Percentiles rank a stretch among this genome's conserved stretches.
Conservation (phyloP, 1,140 invertebrate genomes). For the Scylla paramamosain region DNA sequence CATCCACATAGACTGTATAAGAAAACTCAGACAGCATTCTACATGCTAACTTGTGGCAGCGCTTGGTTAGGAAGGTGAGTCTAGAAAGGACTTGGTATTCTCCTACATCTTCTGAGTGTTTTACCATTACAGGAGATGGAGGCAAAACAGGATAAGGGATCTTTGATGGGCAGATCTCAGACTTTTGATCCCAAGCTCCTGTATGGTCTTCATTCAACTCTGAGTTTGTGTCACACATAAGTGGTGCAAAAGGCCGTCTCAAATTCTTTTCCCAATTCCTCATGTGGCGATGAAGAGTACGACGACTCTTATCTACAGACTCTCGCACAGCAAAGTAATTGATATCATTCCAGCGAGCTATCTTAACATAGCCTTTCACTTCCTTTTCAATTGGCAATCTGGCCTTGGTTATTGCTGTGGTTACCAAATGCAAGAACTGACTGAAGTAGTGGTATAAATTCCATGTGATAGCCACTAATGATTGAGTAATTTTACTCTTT, state of each 20-base stretch:
- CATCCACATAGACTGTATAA: constrained; percentile 69
- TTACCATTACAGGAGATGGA: background rate
- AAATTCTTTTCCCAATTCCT: constrained; percentile 86
- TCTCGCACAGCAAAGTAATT: constrained; percentile 96
- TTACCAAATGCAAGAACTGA: constrained; percentile 87
- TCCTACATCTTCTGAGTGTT: constrained; percentile 8
- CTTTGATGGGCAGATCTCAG: background rate
- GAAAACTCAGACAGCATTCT: constrained; percentile 51
- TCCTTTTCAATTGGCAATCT: constrained; percentile 93
- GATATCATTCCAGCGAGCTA: constrained; percentile 96
- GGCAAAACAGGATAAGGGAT: background rate
- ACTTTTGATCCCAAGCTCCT: constrained; percentile 73
- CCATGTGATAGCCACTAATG: constrained; percentile 87
- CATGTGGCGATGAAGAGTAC: constrained; percentile 91
- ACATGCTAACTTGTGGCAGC: constrained; percentile 51
- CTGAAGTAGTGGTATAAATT: constrained; percentile 93
- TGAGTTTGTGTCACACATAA: constrained; percentile 62
- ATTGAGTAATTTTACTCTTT: constrained; percentile 80
- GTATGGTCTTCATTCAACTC: constrained; percentile 54
- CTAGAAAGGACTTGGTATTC: constrained; percentile 50
- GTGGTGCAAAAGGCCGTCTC: constrained; percentile 79
- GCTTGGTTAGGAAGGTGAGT: constrained; percentile 34
- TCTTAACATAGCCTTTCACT: constrained; percentile 95
- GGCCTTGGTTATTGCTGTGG: constrained; percentile 84
- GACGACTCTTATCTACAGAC: constrained; percentile 92